Evolutionary conservation across 2,888 invertebrate genomes (phyloP).

Genomic region (Drosophila barbarae): DNA sequence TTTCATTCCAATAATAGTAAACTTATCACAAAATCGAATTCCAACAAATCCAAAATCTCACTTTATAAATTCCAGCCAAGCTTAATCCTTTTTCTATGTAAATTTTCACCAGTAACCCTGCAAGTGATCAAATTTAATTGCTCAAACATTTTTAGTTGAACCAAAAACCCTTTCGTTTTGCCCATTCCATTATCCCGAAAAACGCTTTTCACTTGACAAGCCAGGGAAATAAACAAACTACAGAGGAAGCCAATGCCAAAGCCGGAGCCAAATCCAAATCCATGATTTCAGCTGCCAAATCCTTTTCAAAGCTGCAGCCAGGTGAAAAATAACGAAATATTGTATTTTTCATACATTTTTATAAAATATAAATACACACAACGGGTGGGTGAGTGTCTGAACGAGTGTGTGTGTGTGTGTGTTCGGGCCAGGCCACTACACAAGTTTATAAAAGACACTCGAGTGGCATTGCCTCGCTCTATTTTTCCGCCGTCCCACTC

Average conservation of each 20-base stretch:
- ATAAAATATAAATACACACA: constrained; percentile 53
- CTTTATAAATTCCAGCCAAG: background rate
- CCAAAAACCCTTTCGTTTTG: constrained; percentile 9
- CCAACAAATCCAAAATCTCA: background rate
- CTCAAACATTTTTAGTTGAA: constrained; percentile 3
- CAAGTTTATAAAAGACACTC: constrained; percentile 54
- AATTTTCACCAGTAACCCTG: background rate
- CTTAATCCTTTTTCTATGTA: background rate
- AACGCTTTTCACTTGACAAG: constrained; percentile 31
- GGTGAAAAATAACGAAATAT: constrained; percentile 68
- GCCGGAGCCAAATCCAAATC: constrained; percentile 63
- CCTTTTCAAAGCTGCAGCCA: constrained; percentile 69
- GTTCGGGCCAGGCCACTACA: constrained; percentile 32
- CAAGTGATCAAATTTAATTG: constrained; percentile 19
- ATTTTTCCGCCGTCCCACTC: constrained; percentile 1
- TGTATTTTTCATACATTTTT: constrained; percentile 51
- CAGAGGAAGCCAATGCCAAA: constrained; percentile 50
- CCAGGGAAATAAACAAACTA: constrained; percentile 40
- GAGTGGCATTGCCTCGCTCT: constrained; percentile 34
- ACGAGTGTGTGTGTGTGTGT: constrained; percentile 4
- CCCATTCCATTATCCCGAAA: background rate
- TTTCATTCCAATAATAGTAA: background rate
- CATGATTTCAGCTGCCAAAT: constrained; percentile 65
- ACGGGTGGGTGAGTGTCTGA: constrained; percentile 6
- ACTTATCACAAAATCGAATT: background rate